A percentile compares a stretch with the other conserved stretches of the same genome.
Evolutionary conservation across 1,140 invertebrate species (phyloP).

Genomic region (Venustaconcha ellipsiformis): DNA sequence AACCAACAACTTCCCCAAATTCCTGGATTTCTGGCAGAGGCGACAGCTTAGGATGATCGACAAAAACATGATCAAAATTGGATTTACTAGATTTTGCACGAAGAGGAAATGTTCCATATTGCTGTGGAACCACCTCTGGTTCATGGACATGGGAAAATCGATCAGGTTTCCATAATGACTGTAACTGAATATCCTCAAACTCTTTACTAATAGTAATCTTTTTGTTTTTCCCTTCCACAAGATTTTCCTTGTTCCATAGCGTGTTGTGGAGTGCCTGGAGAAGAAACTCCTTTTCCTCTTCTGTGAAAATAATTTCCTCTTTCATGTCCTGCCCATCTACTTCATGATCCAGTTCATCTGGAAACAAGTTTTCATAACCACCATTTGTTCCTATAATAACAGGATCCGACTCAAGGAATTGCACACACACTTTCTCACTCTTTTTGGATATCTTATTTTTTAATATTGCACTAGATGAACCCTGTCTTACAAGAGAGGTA

Average conservation of each 20-base stretch:
- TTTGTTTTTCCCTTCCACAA: slow-evolving; percentile 15
- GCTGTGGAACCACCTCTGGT: slow-evolving; percentile 19
- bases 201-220: slow-evolving; percentile 40
- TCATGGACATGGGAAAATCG: slow-evolving; percentile 48
- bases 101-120: slow-evolving; percentile 58
- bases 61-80: slow-evolving; percentile 35
- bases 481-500: no score
- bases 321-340: slow-evolving; percentile 16
- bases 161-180: slow-evolving; percentile 46
- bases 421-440: no score
- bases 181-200: slow-evolving; percentile 56
- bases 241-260: slow-evolving; percentile 59
- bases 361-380: slow-evolving; percentile 52
- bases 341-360: slow-evolving; percentile 35
- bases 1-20: no score
- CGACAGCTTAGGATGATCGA: no score
- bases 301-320: slow-evolving; percentile 48
- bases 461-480: no score
- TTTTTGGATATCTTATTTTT: no score
- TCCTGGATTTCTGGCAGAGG: no score
- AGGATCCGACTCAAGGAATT: slow-evolving; percentile 42
- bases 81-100: slow-evolving; percentile 38
- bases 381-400: slow-evolving; percentile 61
- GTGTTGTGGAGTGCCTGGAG: slow-evolving; percentile 61
- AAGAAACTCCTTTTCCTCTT: slow-evolving; percentile 61